These are phyloP conservation scores for Lophura nycthemera DNA, from an alignment of 2,113 vertebrate species.

Conservation along the genomic window DNA sequence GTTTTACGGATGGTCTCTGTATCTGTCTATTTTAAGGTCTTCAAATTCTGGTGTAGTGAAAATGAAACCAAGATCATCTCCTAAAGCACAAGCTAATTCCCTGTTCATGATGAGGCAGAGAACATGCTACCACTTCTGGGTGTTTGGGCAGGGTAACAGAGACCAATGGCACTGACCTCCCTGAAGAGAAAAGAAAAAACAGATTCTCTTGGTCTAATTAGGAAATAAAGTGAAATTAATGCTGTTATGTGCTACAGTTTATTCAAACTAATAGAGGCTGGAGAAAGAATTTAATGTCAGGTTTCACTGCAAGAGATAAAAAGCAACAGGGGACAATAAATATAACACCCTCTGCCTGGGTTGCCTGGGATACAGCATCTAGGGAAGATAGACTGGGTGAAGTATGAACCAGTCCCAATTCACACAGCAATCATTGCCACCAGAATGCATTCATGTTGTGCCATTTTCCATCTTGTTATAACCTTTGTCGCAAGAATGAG, in stretches of 20 bases:
- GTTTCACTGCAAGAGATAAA: constrained; percentile 37
- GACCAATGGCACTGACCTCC: neutral
- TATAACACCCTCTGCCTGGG: constrained; percentile 22
- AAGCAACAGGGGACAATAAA: constrained; percentile 17
- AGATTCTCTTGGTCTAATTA: constrained; percentile 1
- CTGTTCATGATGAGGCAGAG: neutral
- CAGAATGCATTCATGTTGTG: constrained; percentile 29
- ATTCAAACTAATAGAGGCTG: neutral
- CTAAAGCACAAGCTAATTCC: neutral
- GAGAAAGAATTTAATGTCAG: neutral
- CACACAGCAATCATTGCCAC: constrained; percentile 47
- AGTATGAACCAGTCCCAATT: constrained; percentile 47
- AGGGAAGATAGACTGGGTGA: neutral
- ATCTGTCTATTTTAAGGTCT: neutral
- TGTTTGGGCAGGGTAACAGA: neutral
- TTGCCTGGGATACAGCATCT: constrained; percentile 46
- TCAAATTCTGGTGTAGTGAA: neutral
- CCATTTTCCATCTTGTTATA: constrained; percentile 54
- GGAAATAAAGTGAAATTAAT: neutral
- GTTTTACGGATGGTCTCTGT: neutral
- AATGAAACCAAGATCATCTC: neutral
- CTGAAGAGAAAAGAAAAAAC: neutral
- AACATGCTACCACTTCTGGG: neutral
- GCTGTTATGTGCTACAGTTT: neutral
- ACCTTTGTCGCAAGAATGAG: constrained; percentile 22